Conservation (phyloP, 2,888 invertebrate species). For the Ischnus inquisitorius region DNA sequence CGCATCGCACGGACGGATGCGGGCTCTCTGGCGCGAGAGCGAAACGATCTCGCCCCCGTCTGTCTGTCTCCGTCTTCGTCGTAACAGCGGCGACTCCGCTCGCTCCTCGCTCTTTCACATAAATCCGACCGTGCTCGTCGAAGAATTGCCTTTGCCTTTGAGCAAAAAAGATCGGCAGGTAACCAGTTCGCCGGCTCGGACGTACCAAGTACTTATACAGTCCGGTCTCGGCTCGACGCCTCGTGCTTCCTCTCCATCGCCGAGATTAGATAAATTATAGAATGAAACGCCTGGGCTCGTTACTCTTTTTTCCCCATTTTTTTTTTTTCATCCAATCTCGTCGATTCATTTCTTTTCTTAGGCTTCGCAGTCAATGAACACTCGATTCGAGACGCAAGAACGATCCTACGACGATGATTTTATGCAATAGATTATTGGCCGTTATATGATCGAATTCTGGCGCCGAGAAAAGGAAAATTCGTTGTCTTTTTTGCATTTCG, state of each 20-base stretch:
- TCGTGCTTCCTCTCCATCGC: conserved; percentile 64
- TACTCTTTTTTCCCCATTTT: background rate
- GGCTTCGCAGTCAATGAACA: conserved; percentile 1
- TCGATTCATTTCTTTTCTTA: background rate
- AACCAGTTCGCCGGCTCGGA: conserved; percentile 65
- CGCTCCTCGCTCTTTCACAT: conserved; percentile 30
- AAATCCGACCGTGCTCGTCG: conserved; percentile 39
- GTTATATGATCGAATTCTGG: too few relatives aligned
- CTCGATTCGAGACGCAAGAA: background rate
- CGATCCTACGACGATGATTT: background rate
- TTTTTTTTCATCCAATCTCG: background rate
- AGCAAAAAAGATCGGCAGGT: conserved; percentile 52
- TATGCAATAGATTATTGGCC: too few relatives aligned
- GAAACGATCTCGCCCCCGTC: conserved; percentile 72
- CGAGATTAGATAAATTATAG: conserved; percentile 60
- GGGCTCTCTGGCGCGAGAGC: conserved; percentile 72
- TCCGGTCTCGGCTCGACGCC: conserved; percentile 60
- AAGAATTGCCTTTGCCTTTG: background rate
- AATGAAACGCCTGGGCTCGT: conserved; percentile 29
- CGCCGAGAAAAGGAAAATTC: too few relatives aligned
- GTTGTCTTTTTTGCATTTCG: too few relatives aligned
- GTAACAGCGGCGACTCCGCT: background rate
- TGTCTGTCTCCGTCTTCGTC: conserved; percentile 26
- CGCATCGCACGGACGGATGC: conserved; percentile 75
- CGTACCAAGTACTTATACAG: conserved; percentile 37